Percentiles rank a stretch among this genome's conserved stretches.
Conservation (phyloP, 2,113 vertebrate species). For the Chelonoidis abingdonii region DNA sequence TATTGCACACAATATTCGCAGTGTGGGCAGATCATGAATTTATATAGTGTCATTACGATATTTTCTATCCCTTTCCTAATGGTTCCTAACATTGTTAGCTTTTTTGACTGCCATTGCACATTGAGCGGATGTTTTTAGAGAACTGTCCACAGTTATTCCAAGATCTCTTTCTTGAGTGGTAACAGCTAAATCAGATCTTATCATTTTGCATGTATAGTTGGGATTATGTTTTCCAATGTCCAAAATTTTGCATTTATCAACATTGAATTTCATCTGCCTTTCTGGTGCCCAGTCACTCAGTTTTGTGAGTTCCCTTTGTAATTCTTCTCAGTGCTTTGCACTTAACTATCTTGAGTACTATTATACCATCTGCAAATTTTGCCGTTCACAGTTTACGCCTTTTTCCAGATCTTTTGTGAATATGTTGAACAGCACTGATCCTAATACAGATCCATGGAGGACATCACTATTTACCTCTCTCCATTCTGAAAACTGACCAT, state of each 20-base stretch:
- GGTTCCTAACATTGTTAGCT: background rate
- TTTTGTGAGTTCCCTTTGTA: background rate
- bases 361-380: background rate
- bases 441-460: background rate
- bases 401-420: background rate
- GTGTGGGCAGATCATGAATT: background rate
- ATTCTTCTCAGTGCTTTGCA: background rate
- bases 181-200: background rate
- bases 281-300: background rate
- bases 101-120: background rate
- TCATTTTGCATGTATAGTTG: background rate
- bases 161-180: background rate
- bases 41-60: background rate
- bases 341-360: background rate
- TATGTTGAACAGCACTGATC: background rate
- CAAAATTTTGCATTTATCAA: background rate
- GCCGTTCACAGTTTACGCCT: background rate
- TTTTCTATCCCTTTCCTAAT: background rate
- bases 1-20: background rate
- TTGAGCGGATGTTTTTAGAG: background rate
- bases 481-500: background rate
- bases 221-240: background rate
- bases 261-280: background rate
- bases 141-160: background rate
- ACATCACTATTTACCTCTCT: background rate